Percentiles rank a stretch among this genome's conserved stretches.
Conservation (phyloP, 2,888 invertebrate species). For the Cryptocephalus primarius region DNA sequence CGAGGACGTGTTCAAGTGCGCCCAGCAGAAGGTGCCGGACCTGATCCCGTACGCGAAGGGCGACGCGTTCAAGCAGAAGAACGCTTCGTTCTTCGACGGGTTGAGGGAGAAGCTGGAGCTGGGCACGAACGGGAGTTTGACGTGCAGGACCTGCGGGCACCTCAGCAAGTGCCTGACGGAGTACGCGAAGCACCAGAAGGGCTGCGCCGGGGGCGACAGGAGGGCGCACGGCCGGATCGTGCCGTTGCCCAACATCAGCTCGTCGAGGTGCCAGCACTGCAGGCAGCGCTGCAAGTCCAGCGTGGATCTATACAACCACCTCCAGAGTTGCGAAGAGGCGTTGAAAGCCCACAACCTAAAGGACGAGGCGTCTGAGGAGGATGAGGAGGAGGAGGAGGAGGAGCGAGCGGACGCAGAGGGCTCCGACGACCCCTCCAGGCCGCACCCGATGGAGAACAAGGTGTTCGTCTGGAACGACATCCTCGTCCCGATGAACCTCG, state of each 20-base stretch:
- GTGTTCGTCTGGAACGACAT: slow-evolving; percentile 76
- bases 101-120: slow-evolving; percentile 63
- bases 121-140: slow-evolving; percentile 47
- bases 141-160: slow-evolving; percentile 61
- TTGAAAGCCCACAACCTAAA: slow-evolving; percentile 28
- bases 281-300: slow-evolving; percentile 79
- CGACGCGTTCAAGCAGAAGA: slow-evolving; percentile 48
- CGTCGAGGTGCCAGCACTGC: slow-evolving; percentile 77
- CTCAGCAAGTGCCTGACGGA: slow-evolving; percentile 74
- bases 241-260: slow-evolving; percentile 44
- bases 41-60: slow-evolving; percentile 23
- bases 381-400: slow-evolving; percentile 13
- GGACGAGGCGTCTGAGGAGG: slow-evolving; percentile 24
- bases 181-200: slow-evolving; percentile 67
- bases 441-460: slow-evolving; percentile 70
- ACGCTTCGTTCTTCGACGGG: slow-evolving; percentile 72
- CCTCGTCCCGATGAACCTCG: slow-evolving; percentile 35
- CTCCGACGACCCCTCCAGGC: slow-evolving; percentile 32
- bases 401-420: slow-evolving; percentile 15
- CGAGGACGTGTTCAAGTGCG: slow-evolving; percentile 31
- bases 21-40: slow-evolving; percentile 26
- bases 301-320: slow-evolving; percentile 63
- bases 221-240: slow-evolving; percentile 18
- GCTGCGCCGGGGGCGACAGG: slow-evolving; percentile 38
- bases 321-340: slow-evolving; percentile 58